Evolutionary conservation across 1,140 invertebrate species (phyloP).

Genomic region (Danaus plexippus): DNA sequence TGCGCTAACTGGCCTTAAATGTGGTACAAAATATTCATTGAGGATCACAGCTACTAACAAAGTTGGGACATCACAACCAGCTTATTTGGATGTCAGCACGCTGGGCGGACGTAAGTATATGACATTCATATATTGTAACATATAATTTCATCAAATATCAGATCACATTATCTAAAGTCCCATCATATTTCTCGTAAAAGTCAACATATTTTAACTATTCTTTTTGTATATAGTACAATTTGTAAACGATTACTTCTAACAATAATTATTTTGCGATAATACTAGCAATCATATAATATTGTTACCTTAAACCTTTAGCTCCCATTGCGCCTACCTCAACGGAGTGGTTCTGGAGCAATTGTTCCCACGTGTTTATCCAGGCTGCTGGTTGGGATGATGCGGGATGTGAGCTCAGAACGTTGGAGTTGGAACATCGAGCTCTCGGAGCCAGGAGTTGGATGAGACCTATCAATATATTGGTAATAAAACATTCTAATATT

Average conservation of each 20-base stretch:
- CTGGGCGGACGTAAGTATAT: conserved; percentile 51
- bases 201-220: too few relatives aligned
- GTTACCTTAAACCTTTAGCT: conserved; percentile 22
- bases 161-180: too few relatives aligned
- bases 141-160: too few relatives aligned
- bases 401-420: conserved; percentile 43
- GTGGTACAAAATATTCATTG: conserved; percentile 82
- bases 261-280: too few relatives aligned
- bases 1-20: conserved; percentile 81
- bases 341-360: conserved; percentile 66
- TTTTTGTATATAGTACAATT: too few relatives aligned
- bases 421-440: conserved; percentile 48
- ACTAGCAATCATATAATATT: too few relatives aligned
- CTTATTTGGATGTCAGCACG: conserved; percentile 60
- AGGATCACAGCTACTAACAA: conserved; percentile 83
- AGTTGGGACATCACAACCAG: conserved; percentile 74
- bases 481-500: conserved; percentile 12
- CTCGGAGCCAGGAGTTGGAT: conserved; percentile 43
- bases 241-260: too few relatives aligned
- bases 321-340: conserved; percentile 48
- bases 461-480: conserved; percentile 40
- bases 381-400: conserved; percentile 55
- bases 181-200: too few relatives aligned
- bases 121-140: neutral
- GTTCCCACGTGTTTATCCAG: conserved; percentile 47